phyloP scores from a whole-genome alignment of 30 jellyfish, hydroid and myxozoan genomes.

The Catostylus mosaicus region DNA sequence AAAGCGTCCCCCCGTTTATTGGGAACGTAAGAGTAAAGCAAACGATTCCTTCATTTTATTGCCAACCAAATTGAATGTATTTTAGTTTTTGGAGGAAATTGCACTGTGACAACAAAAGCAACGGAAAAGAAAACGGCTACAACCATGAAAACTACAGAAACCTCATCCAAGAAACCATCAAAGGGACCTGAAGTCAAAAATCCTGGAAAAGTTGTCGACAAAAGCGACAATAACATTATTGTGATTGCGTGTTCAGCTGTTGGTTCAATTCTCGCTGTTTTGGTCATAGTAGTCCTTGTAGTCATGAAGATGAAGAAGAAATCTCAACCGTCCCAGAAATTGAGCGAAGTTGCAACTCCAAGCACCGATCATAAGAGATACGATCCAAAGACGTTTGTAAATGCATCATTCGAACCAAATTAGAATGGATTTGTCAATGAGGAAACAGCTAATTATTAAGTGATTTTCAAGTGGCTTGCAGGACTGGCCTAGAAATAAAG shows the following conservation, averaged over 20 bases:
- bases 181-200: background rate
- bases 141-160: background rate
- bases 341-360: constrained; percentile 26
- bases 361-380: constrained; percentile 3
- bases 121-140: background rate
- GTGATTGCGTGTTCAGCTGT: constrained; percentile 12
- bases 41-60: background rate
- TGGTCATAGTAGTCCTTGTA: background rate
- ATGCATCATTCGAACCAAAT: constrained; percentile 9
- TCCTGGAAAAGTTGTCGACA: background rate
- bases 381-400: constrained; percentile 38
- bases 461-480: too few relatives aligned
- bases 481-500: too few relatives aligned
- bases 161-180: background rate
- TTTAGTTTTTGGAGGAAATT: constrained; percentile 2
- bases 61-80: background rate
- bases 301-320: constrained; percentile 1
- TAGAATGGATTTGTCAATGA: background rate
- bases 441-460: too few relatives aligned
- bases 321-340: background rate
- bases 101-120: constrained; percentile 12
- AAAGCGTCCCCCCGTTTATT: background rate
- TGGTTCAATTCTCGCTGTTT: constrained; percentile 5
- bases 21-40: background rate
- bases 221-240: background rate